Conservation (phyloP, 2,888 invertebrate genomes). For the Hirtodrosophila duncani region DNA sequence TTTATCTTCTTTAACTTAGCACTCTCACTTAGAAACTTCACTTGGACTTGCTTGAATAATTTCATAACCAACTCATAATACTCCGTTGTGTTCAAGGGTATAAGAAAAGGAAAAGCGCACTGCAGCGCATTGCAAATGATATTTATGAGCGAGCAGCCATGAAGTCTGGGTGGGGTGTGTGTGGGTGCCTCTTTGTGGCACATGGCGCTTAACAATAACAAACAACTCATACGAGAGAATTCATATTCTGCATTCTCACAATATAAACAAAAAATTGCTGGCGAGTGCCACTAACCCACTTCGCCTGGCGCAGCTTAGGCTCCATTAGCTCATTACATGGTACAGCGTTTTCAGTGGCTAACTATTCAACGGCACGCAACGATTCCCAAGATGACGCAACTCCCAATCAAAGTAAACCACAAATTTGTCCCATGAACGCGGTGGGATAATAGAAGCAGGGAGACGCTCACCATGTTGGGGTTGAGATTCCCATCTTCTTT, state of each 20-base stretch:
- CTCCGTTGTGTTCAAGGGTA: too few species aligned
- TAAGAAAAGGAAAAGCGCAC: too few species aligned
- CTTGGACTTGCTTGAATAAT: too few species aligned
- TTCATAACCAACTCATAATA: too few species aligned
- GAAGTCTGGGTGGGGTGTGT: too few species aligned
- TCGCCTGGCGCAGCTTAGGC: slow-evolving; percentile 35
- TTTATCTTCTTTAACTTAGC: too few species aligned
- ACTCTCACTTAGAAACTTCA: too few species aligned
- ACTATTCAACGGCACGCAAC: slow-evolving; percentile 44
- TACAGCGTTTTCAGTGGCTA: slow-evolving; percentile 25
- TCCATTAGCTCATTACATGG: slow-evolving; percentile 50
- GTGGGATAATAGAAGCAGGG: slow-evolving; percentile 6
- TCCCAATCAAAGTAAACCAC: slow-evolving; percentile 28
- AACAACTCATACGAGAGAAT: slow-evolving; percentile 23
- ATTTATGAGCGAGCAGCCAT: too few species aligned
- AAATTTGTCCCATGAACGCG: slow-evolving; percentile 24
- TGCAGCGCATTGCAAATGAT: too few species aligned
- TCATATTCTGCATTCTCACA: slow-evolving; percentile 45
- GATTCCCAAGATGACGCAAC: slow-evolving; percentile 42
- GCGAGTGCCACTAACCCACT: slow-evolving; percentile 70
- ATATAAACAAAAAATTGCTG: slow-evolving; percentile 38
- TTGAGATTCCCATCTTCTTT: neutral
- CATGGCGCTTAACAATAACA: slow-evolving; percentile 50
- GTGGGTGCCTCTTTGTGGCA: too few species aligned
- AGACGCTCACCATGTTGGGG: slow-evolving; percentile 2